These are phyloP conservation scores for Palythoa heliodiscus DNA, from an alignment of 92 coral and sea anemone species.

Conservation along the genomic window DNA sequence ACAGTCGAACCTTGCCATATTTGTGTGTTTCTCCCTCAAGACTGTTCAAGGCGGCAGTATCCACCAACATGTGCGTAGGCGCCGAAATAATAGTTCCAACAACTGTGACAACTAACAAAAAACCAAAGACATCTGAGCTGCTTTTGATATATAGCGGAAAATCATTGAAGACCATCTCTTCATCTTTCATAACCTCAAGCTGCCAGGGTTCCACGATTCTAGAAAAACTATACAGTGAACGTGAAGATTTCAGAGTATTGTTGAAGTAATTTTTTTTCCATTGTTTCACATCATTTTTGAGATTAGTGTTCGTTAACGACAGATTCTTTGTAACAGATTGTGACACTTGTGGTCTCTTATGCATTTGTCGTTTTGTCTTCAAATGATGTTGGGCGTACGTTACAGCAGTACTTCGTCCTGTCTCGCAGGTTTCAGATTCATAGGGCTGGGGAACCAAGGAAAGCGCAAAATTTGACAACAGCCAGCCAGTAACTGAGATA, in stretches of 20 bases:
- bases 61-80: constrained; percentile 92
- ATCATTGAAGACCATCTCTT: constrained; percentile 39
- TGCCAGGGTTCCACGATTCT: constrained; percentile 19
- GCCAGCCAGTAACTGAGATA: constrained; percentile 86
- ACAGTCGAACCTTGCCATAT: constrained; percentile 87
- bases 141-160: constrained; percentile 49
- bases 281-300: background rate
- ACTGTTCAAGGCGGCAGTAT: constrained; percentile 86
- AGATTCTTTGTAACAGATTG: background rate
- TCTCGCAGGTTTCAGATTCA: constrained; percentile 61
- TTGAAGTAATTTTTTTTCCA: background rate
- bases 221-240: background rate
- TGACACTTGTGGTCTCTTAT: background rate
- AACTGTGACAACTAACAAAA: constrained; percentile 76
- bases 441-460: constrained; percentile 79
- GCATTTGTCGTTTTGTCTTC: background rate
- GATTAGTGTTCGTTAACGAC: background rate
- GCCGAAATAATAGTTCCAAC: constrained; percentile 88
- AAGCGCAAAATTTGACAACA: constrained; percentile 74
- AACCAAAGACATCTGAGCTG: constrained; percentile 70
- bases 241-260: background rate
- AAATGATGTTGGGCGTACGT: background rate
- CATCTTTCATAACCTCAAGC: constrained; percentile 42
- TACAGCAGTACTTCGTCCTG: background rate
- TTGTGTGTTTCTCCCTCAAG: constrained; percentile 85